Base-by-base conservation (phyloP, 64 coral and sea anemone species). In the Montipora foliosa region DNA sequence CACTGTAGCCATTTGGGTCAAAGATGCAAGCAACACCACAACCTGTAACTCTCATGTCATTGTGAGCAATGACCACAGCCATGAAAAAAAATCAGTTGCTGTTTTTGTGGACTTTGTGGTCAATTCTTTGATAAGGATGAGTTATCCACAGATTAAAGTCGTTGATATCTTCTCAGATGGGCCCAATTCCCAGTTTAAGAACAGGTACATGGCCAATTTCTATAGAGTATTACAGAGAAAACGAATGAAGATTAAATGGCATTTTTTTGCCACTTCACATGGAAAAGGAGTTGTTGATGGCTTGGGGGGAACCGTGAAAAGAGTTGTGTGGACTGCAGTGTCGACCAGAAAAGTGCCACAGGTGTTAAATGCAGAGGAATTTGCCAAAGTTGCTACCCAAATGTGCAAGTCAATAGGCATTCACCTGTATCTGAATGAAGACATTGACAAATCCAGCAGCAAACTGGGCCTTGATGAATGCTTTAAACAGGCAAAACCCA, bases 311-410 rank as follows among this genome's bases (percentile, higher is more conserved):
- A 91, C 89, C 7, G 78, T 91, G 5, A 91, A 91, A 51, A 21
- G 89, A 8, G 1, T 81, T 1, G 89, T 91, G 7, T 80, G 89
- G 89, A 72, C 6, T 75, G 89, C 89, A 74, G 79, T 92, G 49
- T 14, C 76, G 51, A 47, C 70, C 45, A 84, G 90, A 87, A 87
- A 79, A 79, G 52, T 67, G 45, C 81, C 81, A 55, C 9, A 55
- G 87, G 88, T 95, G 82, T 51, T 55, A 24, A 81, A 95, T 95
- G 80, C 81, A 20, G 68, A 94, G 47, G 89, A 87, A 59, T 77
- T 67, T 74, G 5, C 25, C 25, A 25, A 94, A 51, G 93, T 94
- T 71, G 87, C 93, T 47, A 94, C 69, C 8, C 84, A 44, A 21
- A 69, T 94, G 50, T 14, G 64, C 19, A 75, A 55, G 55, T 72